These are phyloP conservation scores for Zelostemma sp. DNA, from an alignment of 1,140 invertebrate species.

Conservation along the genomic window DNA sequence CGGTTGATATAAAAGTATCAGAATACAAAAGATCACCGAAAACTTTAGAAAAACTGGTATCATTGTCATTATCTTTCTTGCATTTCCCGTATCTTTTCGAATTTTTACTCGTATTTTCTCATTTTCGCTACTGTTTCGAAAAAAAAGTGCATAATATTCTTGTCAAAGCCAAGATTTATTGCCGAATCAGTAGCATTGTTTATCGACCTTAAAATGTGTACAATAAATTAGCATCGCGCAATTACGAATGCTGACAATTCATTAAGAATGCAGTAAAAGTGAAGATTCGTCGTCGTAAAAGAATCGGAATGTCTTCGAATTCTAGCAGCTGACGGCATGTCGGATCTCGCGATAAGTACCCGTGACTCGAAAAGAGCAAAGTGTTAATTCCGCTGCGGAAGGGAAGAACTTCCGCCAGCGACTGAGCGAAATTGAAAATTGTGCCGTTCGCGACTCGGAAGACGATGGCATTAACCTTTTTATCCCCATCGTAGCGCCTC, in stretches of 20 bases:
- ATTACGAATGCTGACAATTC: too few relatives aligned
- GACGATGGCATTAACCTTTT: conserved; percentile 1
- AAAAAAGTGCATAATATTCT: conserved; percentile 17
- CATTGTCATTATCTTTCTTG: too few relatives aligned
- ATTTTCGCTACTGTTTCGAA: conserved; percentile 19
- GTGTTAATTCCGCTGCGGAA: conserved; percentile 47
- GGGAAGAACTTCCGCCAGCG: conserved; percentile 50
- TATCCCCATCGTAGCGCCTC: background rate
- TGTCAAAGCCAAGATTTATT: too few relatives aligned
- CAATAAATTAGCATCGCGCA: too few relatives aligned
- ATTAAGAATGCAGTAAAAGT: too few relatives aligned
- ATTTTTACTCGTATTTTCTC: too few relatives aligned
- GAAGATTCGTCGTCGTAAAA: background rate
- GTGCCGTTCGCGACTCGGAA: conserved; percentile 11
- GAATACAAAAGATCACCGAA: too few relatives aligned
- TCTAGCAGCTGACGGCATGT: conserved; percentile 51
- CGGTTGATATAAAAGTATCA: too few relatives aligned
- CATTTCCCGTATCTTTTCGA: too few relatives aligned
- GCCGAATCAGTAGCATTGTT: too few relatives aligned
- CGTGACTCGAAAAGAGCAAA: conserved; percentile 27
- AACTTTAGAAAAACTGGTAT: too few relatives aligned
- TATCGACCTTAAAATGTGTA: too few relatives aligned
- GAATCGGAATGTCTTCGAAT: background rate
- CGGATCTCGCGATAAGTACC: conserved; percentile 40
- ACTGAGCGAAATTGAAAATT: conserved; percentile 61